Evolutionary conservation across 2,113 vertebrate species (phyloP).

Genomic region (Ptyas mucosa): DNA sequence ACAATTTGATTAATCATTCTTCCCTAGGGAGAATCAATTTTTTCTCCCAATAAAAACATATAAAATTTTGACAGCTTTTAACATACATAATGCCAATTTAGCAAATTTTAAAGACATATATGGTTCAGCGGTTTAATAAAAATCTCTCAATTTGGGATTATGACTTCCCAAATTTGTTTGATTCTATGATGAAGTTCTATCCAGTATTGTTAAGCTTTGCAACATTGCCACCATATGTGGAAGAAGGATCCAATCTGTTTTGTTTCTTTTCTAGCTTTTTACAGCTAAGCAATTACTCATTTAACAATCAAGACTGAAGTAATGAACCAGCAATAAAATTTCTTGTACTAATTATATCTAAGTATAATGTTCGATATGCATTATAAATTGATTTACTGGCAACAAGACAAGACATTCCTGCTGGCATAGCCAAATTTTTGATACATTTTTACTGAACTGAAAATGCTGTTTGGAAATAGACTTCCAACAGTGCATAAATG

Average conservation of each 20-base stretch:
- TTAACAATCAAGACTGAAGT: background rate
- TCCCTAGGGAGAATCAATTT: background rate
- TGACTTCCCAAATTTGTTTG: background rate
- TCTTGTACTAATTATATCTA: background rate
- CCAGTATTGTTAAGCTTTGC: background rate
- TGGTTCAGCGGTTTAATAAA: background rate
- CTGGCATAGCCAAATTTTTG: slow-evolving; percentile 10
- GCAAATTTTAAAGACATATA: background rate
- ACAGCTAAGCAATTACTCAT: background rate
- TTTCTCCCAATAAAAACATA: background rate
- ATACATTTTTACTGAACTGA: slow-evolving; percentile 66
- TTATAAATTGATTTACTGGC: slow-evolving; percentile 5
- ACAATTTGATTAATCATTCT: background rate
- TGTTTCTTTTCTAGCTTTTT: background rate
- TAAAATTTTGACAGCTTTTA: background rate
- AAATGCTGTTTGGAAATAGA: slow-evolving; percentile 64
- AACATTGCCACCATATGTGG: background rate
- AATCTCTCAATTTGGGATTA: background rate
- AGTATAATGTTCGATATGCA: background rate
- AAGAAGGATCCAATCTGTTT: background rate
- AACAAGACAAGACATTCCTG: background rate
- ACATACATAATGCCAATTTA: background rate
- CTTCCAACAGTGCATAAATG: slow-evolving; percentile 61
- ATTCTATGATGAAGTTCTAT: background rate
- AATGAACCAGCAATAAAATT: background rate